These are phyloP conservation scores for Montipora cactus DNA, from an alignment of 64 coral and sea anemone species.

Conservation along the genomic window DNA sequence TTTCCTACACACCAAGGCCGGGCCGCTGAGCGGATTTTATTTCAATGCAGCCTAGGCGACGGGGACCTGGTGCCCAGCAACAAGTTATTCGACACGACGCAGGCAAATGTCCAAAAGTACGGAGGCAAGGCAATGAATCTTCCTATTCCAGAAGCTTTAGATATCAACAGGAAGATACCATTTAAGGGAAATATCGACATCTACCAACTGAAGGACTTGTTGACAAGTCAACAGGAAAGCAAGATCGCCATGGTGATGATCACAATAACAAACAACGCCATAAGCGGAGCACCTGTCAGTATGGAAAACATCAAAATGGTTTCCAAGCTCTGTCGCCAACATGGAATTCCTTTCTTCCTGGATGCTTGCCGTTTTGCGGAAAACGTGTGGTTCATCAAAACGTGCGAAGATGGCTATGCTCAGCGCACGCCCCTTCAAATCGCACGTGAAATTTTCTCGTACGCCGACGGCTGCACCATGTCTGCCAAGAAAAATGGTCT, in stretches of 20 bases:
- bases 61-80: conserved; percentile 73
- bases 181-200: conserved; percentile 72
- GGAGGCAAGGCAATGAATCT: conserved; percentile 55
- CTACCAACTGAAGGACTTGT: conserved; percentile 48
- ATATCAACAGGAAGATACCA: background rate
- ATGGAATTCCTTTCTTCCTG: conserved; percentile 61
- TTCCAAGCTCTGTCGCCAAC: conserved; percentile 67
- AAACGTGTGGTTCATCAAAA: conserved; percentile 80
- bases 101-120: conserved; percentile 48
- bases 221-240: conserved; percentile 10
- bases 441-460: conserved; percentile 63
- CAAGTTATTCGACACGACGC: conserved; percentile 75
- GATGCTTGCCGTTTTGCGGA: conserved; percentile 80
- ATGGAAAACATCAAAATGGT: conserved; percentile 74
- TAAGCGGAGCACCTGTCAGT: conserved; percentile 70
- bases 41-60: background rate
- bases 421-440: conserved; percentile 54
- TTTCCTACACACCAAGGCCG: conserved; percentile 85
- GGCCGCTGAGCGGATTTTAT: conserved; percentile 77
- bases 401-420: conserved; percentile 32
- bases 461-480: conserved; percentile 74
- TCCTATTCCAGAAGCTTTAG: conserved; percentile 34
- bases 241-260: conserved; percentile 49
- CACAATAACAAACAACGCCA: conserved; percentile 75
- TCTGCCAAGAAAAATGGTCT: conserved; percentile 78